These are phyloP conservation scores for Heliornis fulica DNA, from an alignment of 2,113 vertebrate species.

Conservation along the genomic window DNA sequence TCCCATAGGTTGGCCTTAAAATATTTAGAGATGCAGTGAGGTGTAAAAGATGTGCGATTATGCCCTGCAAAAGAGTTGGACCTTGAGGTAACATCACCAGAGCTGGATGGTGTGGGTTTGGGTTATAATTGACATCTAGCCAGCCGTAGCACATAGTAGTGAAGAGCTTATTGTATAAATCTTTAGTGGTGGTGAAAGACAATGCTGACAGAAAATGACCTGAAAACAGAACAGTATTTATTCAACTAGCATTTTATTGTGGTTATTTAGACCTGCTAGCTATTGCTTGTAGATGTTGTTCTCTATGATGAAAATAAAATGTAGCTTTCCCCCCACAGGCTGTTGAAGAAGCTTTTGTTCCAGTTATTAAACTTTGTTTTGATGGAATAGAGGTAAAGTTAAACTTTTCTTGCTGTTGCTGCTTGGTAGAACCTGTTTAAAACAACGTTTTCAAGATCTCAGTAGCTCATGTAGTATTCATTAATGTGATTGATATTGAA, in stretches of 20 bases:
- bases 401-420: not conserved
- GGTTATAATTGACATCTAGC: not conserved
- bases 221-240: not conserved
- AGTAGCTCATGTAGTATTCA: not conserved
- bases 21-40: not conserved
- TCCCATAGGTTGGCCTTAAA: not conserved
- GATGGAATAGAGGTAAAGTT: conserved; percentile 88
- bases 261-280: not conserved
- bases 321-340: conserved; percentile 68
- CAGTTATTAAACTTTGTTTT: conserved; percentile 89
- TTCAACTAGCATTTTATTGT: not conserved
- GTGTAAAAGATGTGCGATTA: not conserved
- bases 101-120: not conserved
- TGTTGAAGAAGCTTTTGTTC: conserved; percentile 89
- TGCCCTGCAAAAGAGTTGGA: not conserved
- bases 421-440: not conserved
- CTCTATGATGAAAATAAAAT: conserved; percentile 7
- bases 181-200: not conserved
- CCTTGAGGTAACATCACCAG: not conserved
- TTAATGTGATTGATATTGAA: not conserved
- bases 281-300: not conserved
- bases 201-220: not conserved
- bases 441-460: not conserved
- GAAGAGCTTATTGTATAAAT: not conserved
- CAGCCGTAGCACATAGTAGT: not conserved